Evolutionary conservation across 2,113 vertebrate species (phyloP).

Genomic region (Amphiprion ocellaris): DNA sequence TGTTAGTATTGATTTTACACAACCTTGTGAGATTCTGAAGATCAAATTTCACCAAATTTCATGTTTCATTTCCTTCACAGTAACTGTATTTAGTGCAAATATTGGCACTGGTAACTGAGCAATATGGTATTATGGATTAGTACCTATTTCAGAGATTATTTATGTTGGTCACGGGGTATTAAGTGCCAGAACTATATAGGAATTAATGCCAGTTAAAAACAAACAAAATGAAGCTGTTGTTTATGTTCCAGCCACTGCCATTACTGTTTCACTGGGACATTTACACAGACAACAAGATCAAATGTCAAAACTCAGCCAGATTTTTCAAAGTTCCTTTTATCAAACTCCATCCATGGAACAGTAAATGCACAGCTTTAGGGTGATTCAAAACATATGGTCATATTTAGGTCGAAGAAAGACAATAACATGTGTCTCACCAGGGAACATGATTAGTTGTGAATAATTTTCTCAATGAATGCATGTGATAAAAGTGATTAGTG

Average conservation of each 20-base stretch:
- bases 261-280: background rate
- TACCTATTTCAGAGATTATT: background rate
- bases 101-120: background rate
- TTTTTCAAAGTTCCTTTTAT: background rate
- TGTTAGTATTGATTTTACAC: constrained; percentile 1
- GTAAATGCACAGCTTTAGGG: background rate
- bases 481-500: too few relatives aligned
- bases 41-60: constrained; percentile 7
- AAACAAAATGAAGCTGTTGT: too few relatives aligned
- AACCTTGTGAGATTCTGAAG: background rate
- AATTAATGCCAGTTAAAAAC: too few relatives aligned
- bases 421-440: background rate
- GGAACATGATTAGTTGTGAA: too few relatives aligned
- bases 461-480: too few relatives aligned
- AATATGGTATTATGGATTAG: too few relatives aligned
- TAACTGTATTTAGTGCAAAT: constrained; percentile 7
- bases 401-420: constrained; percentile 1
- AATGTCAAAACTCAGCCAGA: constrained; percentile 12
- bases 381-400: constrained; percentile 7
- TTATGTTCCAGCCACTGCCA: background rate
- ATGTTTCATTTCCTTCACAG: background rate
- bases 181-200: background rate
- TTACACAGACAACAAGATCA: background rate
- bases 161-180: background rate
- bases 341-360: background rate